Evolutionary conservation across 2,797 vertebrate species (phyloP).

Genomic region (Enteromius argenteus): DNA sequence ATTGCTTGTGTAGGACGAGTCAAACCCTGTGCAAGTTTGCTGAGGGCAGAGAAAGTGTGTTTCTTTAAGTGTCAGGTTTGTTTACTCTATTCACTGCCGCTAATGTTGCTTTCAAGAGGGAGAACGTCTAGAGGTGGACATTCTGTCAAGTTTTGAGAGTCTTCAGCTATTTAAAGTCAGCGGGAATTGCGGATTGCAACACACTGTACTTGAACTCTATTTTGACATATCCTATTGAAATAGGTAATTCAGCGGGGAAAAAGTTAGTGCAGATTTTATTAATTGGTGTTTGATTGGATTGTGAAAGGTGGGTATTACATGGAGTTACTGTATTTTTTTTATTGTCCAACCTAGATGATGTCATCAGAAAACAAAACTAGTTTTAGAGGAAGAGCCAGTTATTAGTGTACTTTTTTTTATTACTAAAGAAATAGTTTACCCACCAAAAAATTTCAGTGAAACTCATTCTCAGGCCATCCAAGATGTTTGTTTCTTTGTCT

Average conservation of each 20-base stretch:
- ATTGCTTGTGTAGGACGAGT: constrained; percentile 46
- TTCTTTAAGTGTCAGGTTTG: constrained; percentile 40
- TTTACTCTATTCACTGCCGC: constrained; percentile 19
- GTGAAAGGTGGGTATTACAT: background rate
- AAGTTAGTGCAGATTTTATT: background rate
- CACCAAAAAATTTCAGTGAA: background rate
- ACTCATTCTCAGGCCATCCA: background rate
- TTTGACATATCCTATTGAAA: background rate
- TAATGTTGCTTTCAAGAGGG: constrained; percentile 15
- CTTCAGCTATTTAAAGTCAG: constrained; percentile 10
- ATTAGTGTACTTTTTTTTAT: background rate
- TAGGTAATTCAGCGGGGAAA: background rate
- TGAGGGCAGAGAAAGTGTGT: constrained; percentile 35
- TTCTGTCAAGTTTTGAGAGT: constrained; percentile 19
- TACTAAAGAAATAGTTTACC: background rate
- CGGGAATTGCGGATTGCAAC: background rate
- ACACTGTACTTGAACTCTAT: background rate
- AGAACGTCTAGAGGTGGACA: constrained; percentile 14
- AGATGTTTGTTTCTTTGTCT: background rate
- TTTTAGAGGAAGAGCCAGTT: background rate
- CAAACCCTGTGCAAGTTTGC: constrained; percentile 15
- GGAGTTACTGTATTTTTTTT: background rate
- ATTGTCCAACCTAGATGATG: background rate
- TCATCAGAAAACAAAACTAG: background rate
- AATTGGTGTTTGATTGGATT: background rate